Base-by-base conservation (phyloP, 2,888 invertebrate genomes). In the Campopleginae sp. region DNA sequence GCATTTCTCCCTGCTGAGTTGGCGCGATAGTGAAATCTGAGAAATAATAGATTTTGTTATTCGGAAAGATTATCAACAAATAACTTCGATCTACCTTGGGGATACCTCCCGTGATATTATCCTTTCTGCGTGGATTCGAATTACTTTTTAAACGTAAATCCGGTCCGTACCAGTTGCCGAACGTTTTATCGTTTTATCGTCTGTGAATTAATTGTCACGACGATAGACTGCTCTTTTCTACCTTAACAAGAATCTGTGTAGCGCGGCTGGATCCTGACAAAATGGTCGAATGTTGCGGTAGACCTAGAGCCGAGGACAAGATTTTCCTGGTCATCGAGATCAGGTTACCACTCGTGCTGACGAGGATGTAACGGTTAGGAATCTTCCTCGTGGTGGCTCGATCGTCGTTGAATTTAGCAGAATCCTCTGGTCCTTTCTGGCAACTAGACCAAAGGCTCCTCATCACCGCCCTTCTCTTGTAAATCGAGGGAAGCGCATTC, bases 401-500 rank as follows among this genome's bases (percentile, higher is more conserved):
- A 54, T 75, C 75, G 66, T 66, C 71, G 70, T 79, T 23, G 12
- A 19, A 31, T 33, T 72, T 74, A 44, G 76, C 38, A 42, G 54
- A 70, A 81, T 42, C 14, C 38, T 70, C 48, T 48, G 48, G 38
- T 63, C 51, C 70, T 48, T 27, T 44, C 23, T 58, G 68, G 38
- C 51, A 63, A 74, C 72, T 74, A 81, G 61, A 79, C 23, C 79
- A 6, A 48, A 71, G 70, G 46, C 46, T 70, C 27, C 17, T 38
- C 48, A 23, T 42, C 44, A 27, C 80, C 82, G 82, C 85, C 85
- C 80, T 86, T 86, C 38, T 63, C 85, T 82, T 85, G 85, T 85
- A 79, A 66, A 79, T 75, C 80, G 80, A 74, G 72, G 72, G 42
- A 72, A 19, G 63, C 44, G 23, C 44, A 42, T 58, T 58, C 54